phyloP scores from a whole-genome alignment of 1,140 invertebrate genomes.

The Musca domestica region DNA sequence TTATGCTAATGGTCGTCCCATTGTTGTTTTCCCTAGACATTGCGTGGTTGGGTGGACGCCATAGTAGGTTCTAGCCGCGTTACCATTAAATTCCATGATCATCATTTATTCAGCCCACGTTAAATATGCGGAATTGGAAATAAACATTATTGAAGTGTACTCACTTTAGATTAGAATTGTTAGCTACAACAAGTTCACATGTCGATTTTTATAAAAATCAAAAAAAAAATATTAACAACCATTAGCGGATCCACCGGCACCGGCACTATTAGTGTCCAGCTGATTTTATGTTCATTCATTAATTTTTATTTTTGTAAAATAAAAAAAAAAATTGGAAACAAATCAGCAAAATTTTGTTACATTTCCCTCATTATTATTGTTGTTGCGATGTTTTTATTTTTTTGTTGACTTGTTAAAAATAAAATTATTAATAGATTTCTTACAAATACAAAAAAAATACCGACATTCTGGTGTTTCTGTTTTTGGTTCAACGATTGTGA shows the following conservation, averaged over 20 bases:
- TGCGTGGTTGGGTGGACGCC: no score
- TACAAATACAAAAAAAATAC: not conserved
- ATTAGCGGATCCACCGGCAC: no score
- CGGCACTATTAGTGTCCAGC: no score
- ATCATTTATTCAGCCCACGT: conserved; percentile 9
- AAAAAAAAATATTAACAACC: no score
- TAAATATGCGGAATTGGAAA: conserved; percentile 17
- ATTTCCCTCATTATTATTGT: no score
- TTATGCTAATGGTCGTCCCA: no score
- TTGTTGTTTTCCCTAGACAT: not conserved
- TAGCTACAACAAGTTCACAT: conserved; percentile 9
- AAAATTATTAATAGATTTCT: not conserved
- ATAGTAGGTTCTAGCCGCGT: not conserved
- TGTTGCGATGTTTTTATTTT: no score
- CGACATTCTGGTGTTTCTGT: not conserved
- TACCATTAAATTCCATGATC: not conserved
- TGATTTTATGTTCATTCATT: no score
- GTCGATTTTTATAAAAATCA: not conserved
- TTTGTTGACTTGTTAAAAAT: conserved; percentile 10
- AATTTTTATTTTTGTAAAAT: no score
- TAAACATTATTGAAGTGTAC: not conserved
- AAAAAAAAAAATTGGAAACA: no score
- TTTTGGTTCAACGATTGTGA: not conserved
- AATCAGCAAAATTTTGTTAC: no score
- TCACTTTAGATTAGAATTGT: not conserved